Conservation (phyloP, 2,797 vertebrate genomes). For the Anabacerthia variegaticeps region DNA sequence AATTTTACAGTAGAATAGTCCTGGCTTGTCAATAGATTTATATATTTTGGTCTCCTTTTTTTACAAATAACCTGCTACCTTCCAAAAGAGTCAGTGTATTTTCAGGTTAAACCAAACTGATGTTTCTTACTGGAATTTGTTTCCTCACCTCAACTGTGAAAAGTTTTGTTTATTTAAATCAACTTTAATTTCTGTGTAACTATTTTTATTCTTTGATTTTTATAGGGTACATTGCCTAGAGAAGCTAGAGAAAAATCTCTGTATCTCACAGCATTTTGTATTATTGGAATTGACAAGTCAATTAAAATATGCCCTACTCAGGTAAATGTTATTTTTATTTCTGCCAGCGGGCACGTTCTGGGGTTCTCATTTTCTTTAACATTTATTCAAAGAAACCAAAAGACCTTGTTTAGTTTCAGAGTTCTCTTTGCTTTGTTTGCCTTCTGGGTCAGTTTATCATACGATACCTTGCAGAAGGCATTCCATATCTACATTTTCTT, state of each 20-base stretch:
- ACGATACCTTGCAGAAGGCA: background rate
- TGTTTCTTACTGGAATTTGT: background rate
- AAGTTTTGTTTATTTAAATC: background rate
- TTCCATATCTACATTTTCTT: accelerated
- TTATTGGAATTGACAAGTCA: slow-evolving; percentile 83
- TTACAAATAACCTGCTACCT: background rate
- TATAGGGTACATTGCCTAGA: slow-evolving; percentile 68
- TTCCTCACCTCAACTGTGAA: background rate
- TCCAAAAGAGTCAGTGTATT: background rate
- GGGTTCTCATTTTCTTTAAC: background rate
- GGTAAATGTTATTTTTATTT: slow-evolving; percentile 65
- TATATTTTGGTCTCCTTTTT: background rate
- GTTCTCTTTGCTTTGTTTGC: background rate
- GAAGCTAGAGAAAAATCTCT: slow-evolving; percentile 77
- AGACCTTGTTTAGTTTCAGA: background rate
- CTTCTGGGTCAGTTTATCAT: background rate
- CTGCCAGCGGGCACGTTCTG: accelerated
- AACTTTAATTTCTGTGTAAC: background rate
- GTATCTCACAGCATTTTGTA: slow-evolving; percentile 86
- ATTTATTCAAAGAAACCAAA: background rate
- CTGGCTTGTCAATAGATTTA: background rate
- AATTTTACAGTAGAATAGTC: background rate
- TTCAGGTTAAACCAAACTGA: background rate
- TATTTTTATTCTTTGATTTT: background rate
- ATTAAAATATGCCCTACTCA: slow-evolving; percentile 72